Evolutionary conservation across 37 sponge, comb jelly and placozoan genomes (phyloP).

Genomic region (Hexactinellida sp.): DNA sequence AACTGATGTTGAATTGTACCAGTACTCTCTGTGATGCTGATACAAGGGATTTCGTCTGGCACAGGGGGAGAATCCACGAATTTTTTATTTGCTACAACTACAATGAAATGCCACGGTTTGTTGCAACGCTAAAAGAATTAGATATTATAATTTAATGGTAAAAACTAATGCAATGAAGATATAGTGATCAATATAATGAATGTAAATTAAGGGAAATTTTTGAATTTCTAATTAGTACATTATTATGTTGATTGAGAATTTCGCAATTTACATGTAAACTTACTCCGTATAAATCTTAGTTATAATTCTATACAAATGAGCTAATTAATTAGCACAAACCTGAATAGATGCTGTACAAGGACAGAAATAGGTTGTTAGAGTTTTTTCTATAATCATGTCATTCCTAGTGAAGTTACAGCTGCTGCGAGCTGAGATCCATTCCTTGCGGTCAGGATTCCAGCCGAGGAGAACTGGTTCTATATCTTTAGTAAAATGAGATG

Average conservation of each 20-base stretch:
- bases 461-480: not conserved
- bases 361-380: not conserved
- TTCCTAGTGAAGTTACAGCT: not conserved
- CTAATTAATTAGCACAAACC: not conserved
- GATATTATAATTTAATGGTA: no score
- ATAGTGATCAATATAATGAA: no score
- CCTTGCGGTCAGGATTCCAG: not conserved
- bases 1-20: not conserved
- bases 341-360: not conserved
- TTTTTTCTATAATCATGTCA: not conserved
- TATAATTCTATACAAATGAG: no score
- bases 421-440: not conserved
- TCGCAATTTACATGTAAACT: no score
- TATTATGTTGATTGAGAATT: no score
- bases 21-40: not conserved
- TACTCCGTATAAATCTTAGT: no score
- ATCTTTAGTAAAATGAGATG: not conserved
- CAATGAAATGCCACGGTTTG: not conserved
- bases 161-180: no score
- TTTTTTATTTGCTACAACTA: not conserved
- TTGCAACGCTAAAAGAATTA: not conserved
- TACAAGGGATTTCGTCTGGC: not conserved
- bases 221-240: no score
- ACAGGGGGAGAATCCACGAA: not conserved
- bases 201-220: no score